Evolutionary conservation across 2,113 vertebrate species (phyloP).

Genomic region (Mustela nigripes): DNA sequence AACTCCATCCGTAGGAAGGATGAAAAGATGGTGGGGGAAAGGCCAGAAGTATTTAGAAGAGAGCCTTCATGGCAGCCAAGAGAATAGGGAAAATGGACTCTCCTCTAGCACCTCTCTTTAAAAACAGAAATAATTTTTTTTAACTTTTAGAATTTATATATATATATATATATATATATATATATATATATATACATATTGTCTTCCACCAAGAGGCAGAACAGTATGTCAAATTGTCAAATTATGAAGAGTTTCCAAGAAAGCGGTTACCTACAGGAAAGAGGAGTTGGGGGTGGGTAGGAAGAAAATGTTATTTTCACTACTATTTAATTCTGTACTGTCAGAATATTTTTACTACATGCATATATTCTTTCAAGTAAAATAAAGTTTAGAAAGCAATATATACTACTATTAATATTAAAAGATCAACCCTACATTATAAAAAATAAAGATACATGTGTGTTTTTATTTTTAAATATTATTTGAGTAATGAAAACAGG

Average conservation of each 20-base stretch:
- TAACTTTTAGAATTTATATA: not conserved
- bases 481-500: not conserved
- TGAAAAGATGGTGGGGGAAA: not conserved
- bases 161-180: too few relatives aligned
- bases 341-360: not conserved
- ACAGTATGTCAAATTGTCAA: not conserved
- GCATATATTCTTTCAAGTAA: not conserved
- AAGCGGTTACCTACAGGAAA: not conserved
- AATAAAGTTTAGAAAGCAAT: not conserved
- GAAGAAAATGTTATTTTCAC: not conserved
- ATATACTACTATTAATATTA: not conserved
- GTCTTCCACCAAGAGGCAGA: not conserved
- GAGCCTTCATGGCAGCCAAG: not conserved
- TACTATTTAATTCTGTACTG: not conserved
- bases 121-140: not conserved
- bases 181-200: too few relatives aligned
- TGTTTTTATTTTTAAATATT: constrained; percentile 37
- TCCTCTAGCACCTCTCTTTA: not conserved
- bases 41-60: not conserved
- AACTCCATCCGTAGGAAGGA: not conserved
- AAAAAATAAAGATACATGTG: not conserved
- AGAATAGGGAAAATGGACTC: not conserved
- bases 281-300: not conserved
- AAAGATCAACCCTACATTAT: constrained; percentile 26
- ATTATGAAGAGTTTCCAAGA: not conserved